Base-by-base conservation (phyloP, 2,797 vertebrate species). In the Eupleurogrammus muticus region DNA sequence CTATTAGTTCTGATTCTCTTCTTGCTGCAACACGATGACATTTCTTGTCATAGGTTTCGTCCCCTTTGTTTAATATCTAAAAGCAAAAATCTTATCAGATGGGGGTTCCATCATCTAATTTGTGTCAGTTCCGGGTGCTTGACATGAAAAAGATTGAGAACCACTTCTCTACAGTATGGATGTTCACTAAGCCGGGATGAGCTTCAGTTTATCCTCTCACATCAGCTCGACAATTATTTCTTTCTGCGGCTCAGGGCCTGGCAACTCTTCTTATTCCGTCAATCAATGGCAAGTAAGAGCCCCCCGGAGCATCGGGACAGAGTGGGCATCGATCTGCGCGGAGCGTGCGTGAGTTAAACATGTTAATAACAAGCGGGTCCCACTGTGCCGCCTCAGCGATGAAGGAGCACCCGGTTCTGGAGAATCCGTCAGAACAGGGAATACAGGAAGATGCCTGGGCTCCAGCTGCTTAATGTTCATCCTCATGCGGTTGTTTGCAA, bases 261-360 rank as follows among this genome's bases (percentile, higher is more conserved):
- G 90, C 92, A 92, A 90, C 90, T 93, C 93, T 92, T 93, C 91
- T 92, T 88, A 87, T 87, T 88, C 92, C 92, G 92, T 95, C 94
- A 94, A 94, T 86, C 81, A 70, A 73, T 95, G 93, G 92, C 91
- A 87, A 94, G 94, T 92, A 93, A 92, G 90, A 94, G n/a, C 90
- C 90, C 93, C 94, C 92, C 82, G 68, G 91, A 92, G 93, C 93
- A 90, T 91, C 90, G 93, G 93, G 94, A 94, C 94, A 93, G 93
- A 94, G 89, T 86, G 93, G 90, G 80, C 92, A 95, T 96, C 91
- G 95, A 96, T 96, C 95, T 91, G 89, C 90, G 93, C 81, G 36
- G 40, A 92, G 84, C 91, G 88, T 91, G 89, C 93, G 89, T 91
- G 93, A 54, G 38, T 32, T 49, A 52, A 78, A 78, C 65, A 58